Evolutionary conservation across 2,797 vertebrate genomes (phyloP).

Genomic region (Dermochelys coriacea): DNA sequence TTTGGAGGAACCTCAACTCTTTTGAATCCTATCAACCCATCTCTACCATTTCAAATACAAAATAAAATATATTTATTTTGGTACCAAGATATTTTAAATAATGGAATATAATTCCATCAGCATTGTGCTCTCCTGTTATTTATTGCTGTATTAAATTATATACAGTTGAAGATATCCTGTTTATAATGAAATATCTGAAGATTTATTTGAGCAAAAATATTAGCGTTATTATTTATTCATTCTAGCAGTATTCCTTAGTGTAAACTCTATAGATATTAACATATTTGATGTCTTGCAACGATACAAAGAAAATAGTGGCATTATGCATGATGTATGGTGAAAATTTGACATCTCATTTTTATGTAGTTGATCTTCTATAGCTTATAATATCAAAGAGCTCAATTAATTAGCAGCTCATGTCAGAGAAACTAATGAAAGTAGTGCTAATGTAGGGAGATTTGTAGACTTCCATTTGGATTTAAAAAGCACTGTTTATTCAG

Average conservation of each 20-base stretch:
- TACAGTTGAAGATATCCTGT: constrained; percentile 52
- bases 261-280: constrained; percentile 82
- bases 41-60: not conserved
- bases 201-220: constrained; percentile 80
- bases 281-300: constrained; percentile 72
- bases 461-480: constrained; percentile 7
- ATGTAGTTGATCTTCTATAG: constrained; percentile 59
- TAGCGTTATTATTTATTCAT: constrained; percentile 84
- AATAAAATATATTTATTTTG: not conserved
- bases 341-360: constrained; percentile 69
- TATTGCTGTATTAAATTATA: constrained; percentile 75
- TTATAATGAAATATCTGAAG: constrained; percentile 72
- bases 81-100: constrained; percentile 64
- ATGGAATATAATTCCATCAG: constrained; percentile 56
- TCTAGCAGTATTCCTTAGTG: constrained; percentile 68
- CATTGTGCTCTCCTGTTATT: constrained; percentile 62
- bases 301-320: constrained; percentile 45
- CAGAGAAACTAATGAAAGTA: constrained; percentile 18
- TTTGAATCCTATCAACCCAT: constrained; percentile 1
- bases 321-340: constrained; percentile 61
- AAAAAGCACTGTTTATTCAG: not conserved
- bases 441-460: constrained; percentile 36
- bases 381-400: constrained; percentile 58
- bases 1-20: not conserved
- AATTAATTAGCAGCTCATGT: constrained; percentile 72